These are phyloP conservation scores for Hirtodrosophila confusa DNA, from an alignment of 2,888 invertebrate species.

Conservation along the genomic window DNA sequence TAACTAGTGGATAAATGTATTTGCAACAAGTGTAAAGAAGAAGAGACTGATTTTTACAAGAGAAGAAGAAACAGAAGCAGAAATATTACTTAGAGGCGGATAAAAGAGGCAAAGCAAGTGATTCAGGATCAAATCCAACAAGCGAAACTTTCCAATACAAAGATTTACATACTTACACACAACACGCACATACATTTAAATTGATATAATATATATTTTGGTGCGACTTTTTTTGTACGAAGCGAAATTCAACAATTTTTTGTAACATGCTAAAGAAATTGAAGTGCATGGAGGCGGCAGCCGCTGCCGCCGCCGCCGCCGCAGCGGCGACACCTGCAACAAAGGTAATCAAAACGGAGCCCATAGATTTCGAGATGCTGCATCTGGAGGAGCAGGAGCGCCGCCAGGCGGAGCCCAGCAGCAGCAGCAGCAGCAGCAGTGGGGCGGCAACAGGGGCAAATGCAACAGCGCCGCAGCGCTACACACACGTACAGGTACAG, in stretches of 20 bases:
- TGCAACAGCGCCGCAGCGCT: constrained; percentile 60
- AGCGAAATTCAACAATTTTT: constrained; percentile 18
- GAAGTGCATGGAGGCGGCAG: constrained; percentile 80
- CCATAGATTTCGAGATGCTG: constrained; percentile 82
- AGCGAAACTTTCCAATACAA: constrained; percentile 41
- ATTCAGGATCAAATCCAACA: constrained; percentile 76
- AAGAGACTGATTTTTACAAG: constrained; percentile 80
- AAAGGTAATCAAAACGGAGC: constrained; percentile 82
- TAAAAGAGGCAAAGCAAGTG: constrained; percentile 61
- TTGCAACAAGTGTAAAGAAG: constrained; percentile 73
- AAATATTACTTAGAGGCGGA: constrained; percentile 30
- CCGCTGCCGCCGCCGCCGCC: constrained; percentile 45
- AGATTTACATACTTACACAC: constrained; percentile 27
- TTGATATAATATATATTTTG: constrained; percentile 6
- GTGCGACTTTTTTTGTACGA: constrained; percentile 3
- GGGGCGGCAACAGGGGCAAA: constrained; percentile 14
- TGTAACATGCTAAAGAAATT: constrained; percentile 81
- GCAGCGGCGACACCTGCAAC: constrained; percentile 14
- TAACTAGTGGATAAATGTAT: constrained; percentile 44
- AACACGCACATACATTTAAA: constrained; percentile 21
- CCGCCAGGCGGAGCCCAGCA: constrained; percentile 37
- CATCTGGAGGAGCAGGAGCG: constrained; percentile 49
- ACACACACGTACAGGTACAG: constrained; percentile 82
- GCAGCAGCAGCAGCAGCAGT: constrained; percentile 37
- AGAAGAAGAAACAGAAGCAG: constrained; percentile 22